Base-by-base conservation (phyloP, 2,888 invertebrate species). In the Apamea epomidion region DNA sequence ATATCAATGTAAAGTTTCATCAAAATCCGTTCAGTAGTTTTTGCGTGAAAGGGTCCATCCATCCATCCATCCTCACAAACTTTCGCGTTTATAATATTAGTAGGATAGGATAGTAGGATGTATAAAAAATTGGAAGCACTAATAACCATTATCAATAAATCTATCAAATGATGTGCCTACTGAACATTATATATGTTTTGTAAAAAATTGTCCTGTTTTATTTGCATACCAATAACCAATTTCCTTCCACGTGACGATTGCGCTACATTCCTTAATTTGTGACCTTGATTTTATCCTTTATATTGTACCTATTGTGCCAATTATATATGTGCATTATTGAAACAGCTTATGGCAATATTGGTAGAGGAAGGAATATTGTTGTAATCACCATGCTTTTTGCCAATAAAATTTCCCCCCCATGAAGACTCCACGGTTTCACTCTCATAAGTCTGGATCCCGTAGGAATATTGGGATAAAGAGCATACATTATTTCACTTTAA, bases 201-300 rank as follows among this genome's bases (percentile, higher is more conserved):
- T 4, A 42, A 42, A 42, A 42, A 42, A 0, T 7, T 84, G 8
- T 78, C 74, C 67, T 67, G 48, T 60, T 65, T 37, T 65, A 73
- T 70, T 32, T 60, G 32, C 7, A 2, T 45, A 51, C 25, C n/a
- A 69, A 48, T 45, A 6, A 32, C 8, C 12, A 6, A 60, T 65
- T 84, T 74, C 85, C 84, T 82, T 71, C 74, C 69, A 71, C 2
- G 1, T 67, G 29, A 16, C 4, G 25, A 16, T 48, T 54, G 54
- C 0, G 2, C n/a, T 54, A 32, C 51, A 74, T 82, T 64, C 80
- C 45, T 85, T 58, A 60, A 73, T 73, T 73, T 32, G n/a, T 58
- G 5, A 18, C 32, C 54, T 68, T 76, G 60, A 51, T 45, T 54
- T 18, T 68, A 48, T 51, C 16, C 4, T 16, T 48, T 42, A 32